These are phyloP conservation scores for Baccha elongata DNA, from an alignment of 2,888 invertebrate species.

Conservation along the genomic window DNA sequence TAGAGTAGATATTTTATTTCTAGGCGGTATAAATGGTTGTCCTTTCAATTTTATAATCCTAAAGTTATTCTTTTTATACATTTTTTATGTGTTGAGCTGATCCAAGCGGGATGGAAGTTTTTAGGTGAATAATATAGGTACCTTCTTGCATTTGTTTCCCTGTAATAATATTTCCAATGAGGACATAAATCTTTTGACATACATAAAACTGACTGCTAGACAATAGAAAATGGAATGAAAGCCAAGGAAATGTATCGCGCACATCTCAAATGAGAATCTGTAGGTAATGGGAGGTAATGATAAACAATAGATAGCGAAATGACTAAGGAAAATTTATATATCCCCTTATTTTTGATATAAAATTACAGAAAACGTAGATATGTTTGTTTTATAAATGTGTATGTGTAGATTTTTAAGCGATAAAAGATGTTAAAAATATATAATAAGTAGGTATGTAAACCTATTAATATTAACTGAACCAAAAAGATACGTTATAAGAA, in stretches of 20 bases:
- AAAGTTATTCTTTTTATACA: slow-evolving; percentile 11
- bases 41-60: slow-evolving; percentile 41
- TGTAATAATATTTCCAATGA: slow-evolving; percentile 69
- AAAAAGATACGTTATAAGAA: too few species aligned
- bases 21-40: slow-evolving; percentile 23
- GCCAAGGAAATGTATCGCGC: slow-evolving; percentile 32
- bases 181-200: slow-evolving; percentile 68
- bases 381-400: slow-evolving; percentile 2
- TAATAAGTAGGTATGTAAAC: too few species aligned
- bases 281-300: slow-evolving; percentile 56
- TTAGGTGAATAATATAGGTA: slow-evolving; percentile 21
- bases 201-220: slow-evolving; percentile 67
- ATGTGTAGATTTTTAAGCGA: too few species aligned
- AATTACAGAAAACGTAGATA: not conserved
- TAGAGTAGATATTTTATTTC: not conserved
- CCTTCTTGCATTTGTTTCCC: slow-evolving; percentile 29
- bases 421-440: too few species aligned
- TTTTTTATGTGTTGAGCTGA: slow-evolving; percentile 14
- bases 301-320: slow-evolving; percentile 50
- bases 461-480: too few species aligned
- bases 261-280: slow-evolving; percentile 70
- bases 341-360: slow-evolving; percentile 21
- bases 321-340: slow-evolving; percentile 36
- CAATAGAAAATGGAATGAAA: slow-evolving; percentile 54
- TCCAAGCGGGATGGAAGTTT: not conserved